Conservation (phyloP, 2,113 vertebrate genomes). For the Heterochromis multidens region DNA sequence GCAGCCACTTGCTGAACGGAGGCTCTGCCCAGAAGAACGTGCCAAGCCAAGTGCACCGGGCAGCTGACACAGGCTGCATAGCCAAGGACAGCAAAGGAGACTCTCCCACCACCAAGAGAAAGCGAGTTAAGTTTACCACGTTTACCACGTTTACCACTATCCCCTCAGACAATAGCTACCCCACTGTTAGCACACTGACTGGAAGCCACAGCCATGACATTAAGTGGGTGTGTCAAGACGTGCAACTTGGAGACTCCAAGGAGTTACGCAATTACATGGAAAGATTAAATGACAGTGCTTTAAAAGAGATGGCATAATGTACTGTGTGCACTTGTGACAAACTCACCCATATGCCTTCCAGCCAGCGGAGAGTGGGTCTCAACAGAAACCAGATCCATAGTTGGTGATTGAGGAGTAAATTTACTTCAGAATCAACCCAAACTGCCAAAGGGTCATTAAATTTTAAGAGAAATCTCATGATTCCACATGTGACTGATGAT, state of each 20-base stretch:
- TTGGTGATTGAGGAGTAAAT: not conserved
- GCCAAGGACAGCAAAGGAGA: constrained; percentile 77
- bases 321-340: constrained; percentile 47
- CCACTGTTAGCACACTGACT: constrained; percentile 81
- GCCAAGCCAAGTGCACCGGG: constrained; percentile 79
- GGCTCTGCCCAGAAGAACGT: constrained; percentile 75
- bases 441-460: constrained; percentile 69
- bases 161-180: constrained; percentile 78
- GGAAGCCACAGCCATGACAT: constrained; percentile 81
- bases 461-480: constrained; percentile 14
- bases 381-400: not conserved
- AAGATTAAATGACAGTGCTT: constrained; percentile 81
- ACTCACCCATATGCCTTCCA: constrained; percentile 84
- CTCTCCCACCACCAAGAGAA: constrained; percentile 86
- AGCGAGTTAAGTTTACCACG: constrained; percentile 93
- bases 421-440: constrained; percentile 44
- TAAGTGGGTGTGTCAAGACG: constrained; percentile 89
- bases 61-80: constrained; percentile 57
- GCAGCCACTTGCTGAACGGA: constrained; percentile 82
- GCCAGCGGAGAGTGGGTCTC: constrained; percentile 50
- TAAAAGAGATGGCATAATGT: constrained; percentile 74
- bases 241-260: constrained; percentile 79
- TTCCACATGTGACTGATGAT: constrained; percentile 27
- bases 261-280: constrained; percentile 87
- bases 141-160: constrained; percentile 91